Evolutionary conservation across 2,113 vertebrate species (phyloP).

Genomic region (Grallaria varia): DNA sequence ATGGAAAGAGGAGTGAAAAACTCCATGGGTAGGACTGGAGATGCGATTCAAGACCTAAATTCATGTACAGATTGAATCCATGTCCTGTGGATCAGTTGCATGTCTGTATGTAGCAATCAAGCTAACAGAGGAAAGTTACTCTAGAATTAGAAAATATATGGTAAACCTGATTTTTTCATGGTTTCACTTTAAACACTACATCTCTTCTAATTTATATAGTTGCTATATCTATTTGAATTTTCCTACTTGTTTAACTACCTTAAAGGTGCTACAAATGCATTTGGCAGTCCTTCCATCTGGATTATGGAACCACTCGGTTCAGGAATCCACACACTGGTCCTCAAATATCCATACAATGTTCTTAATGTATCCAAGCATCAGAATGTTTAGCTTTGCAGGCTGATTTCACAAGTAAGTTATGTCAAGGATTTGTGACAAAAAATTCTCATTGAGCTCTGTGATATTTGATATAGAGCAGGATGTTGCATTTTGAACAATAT

Average conservation of each 20-base stretch:
- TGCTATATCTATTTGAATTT: background rate
- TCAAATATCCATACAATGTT: background rate
- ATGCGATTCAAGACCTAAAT: background rate
- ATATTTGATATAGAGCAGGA: background rate
- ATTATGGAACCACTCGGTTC: background rate
- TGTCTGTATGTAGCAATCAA: background rate
- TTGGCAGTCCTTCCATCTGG: background rate
- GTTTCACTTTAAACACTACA: background rate
- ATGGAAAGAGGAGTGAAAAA: background rate
- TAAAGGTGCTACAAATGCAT: background rate
- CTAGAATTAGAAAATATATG: background rate
- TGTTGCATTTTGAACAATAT: background rate
- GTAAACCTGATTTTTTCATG: background rate
- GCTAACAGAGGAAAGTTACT: background rate
- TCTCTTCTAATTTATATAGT: background rate
- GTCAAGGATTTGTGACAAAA: background rate
- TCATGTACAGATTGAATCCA: accelerated
- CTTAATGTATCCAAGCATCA: too few relatives aligned
- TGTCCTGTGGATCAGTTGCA: background rate
- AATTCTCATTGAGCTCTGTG: background rate
- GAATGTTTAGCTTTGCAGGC: background rate
- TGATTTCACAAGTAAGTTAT: background rate
- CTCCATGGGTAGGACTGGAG: background rate
- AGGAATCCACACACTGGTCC: background rate
- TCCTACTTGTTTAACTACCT: background rate